These are phyloP conservation scores for Albula glossodonta DNA, from an alignment of 2,113 vertebrate species.

Conservation along the genomic window DNA sequence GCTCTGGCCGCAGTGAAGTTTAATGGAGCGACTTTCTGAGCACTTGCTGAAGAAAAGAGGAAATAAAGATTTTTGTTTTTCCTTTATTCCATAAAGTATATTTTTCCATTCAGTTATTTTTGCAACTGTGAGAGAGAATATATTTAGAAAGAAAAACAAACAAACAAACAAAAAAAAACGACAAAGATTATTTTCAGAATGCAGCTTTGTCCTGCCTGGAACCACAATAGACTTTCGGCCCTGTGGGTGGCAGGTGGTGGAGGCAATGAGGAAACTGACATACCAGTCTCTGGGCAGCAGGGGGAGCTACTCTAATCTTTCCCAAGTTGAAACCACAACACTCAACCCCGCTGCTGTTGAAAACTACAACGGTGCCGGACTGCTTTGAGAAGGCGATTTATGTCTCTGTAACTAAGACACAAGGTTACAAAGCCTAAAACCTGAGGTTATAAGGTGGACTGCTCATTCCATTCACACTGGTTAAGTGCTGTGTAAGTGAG, in stretches of 20 bases:
- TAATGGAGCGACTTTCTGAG: conserved; percentile 82
- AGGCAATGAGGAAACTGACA: conserved; percentile 5
- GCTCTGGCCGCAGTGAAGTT: conserved; percentile 79
- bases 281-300: conserved; percentile 2
- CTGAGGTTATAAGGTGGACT: background rate
- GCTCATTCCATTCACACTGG: background rate
- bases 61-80: conserved; percentile 33
- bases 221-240: background rate
- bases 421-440: background rate
- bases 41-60: conserved; percentile 32
- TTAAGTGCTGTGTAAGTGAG: background rate
- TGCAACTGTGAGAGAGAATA: conserved; percentile 31
- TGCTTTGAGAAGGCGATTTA: conserved; percentile 3
- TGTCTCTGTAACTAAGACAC: background rate
- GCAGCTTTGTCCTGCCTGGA: background rate
- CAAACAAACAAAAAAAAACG: background rate
- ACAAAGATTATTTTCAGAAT: background rate
- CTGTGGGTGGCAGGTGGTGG: background rate
- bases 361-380: background rate
- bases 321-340: background rate
- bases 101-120: conserved; percentile 40
- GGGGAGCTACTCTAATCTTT: conserved; percentile 1
- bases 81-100: conserved; percentile 37
- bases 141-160: conserved; percentile 29
- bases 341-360: conserved; percentile 25